Evolutionary conservation across 2,888 invertebrate species (phyloP).

Genomic region (Cryptocephalus moraei): DNA sequence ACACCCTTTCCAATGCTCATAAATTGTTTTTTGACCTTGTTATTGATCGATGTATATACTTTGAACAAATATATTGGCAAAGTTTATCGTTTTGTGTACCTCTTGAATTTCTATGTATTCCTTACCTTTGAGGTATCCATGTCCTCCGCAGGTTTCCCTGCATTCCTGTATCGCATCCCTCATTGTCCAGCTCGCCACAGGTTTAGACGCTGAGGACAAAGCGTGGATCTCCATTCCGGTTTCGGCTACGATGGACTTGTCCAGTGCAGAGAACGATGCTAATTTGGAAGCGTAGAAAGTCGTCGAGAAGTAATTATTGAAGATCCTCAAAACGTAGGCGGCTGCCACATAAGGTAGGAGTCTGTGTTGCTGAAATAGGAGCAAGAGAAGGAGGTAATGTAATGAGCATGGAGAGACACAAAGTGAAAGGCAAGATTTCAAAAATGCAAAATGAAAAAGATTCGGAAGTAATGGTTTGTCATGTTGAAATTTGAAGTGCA

Average conservation of each 20-base stretch:
- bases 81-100: too few relatives aligned
- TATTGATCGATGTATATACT: too few relatives aligned
- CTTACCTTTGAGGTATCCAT: constrained; percentile 73
- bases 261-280: constrained; percentile 10
- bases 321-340: constrained; percentile 49
- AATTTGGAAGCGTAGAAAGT: constrained; percentile 19
- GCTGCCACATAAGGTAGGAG: constrained; percentile 61
- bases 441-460: too few relatives aligned
- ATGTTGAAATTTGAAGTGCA: too few relatives aligned
- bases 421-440: too few relatives aligned
- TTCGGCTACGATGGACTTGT: constrained; percentile 25
- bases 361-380: constrained; percentile 53
- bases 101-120: too few relatives aligned
- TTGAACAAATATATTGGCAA: too few relatives aligned
- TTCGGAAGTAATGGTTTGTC: too few relatives aligned
- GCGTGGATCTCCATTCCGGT: constrained; percentile 66
- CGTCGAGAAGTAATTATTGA: constrained; percentile 47
- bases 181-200: constrained; percentile 74
- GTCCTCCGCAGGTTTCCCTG: constrained; percentile 90
- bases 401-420: too few relatives aligned
- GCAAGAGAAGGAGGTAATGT: too few relatives aligned
- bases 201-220: constrained; percentile 64
- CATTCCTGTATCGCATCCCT: constrained; percentile 86
- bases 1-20: too few relatives aligned
- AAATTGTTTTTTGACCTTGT: too few relatives aligned